A percentile compares a stretch with the other conserved stretches of the same genome.
Conservation (phyloP, 2,888 invertebrate genomes). For the Drosophila pseudotalamancana region DNA sequence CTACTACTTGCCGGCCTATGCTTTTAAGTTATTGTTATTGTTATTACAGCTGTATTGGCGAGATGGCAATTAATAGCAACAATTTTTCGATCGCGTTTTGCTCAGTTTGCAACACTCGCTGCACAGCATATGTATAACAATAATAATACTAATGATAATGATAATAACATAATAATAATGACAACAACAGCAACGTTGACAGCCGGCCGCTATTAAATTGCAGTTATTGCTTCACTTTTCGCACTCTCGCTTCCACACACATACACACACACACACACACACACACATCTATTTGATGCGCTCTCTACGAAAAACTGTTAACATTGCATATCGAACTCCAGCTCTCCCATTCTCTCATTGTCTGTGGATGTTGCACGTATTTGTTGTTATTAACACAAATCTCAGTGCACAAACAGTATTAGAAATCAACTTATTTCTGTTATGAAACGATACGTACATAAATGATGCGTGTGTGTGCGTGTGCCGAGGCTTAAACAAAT, state of each 20-base stretch:
- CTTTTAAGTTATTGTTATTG: conserved; percentile 22
- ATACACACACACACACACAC: conserved; percentile 18
- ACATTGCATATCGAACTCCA: conserved; percentile 13
- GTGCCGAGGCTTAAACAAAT: conserved; percentile 35
- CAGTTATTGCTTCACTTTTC: conserved; percentile 26
- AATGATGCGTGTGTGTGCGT: conserved; percentile 19
- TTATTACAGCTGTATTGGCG: conserved; percentile 41
- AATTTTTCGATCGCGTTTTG: conserved; percentile 12
- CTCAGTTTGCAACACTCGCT: conserved; percentile 21
- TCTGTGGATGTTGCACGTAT: conserved; percentile 9
- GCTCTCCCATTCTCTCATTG: not conserved
- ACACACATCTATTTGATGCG: conserved; percentile 4
- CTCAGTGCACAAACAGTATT: conserved; percentile 31
- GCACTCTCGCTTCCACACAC: conserved; percentile 7
- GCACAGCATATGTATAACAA: conserved; percentile 7
- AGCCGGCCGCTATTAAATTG: conserved; percentile 65
- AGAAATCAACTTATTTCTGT: conserved; percentile 33
- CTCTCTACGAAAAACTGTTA: conserved; percentile 27
- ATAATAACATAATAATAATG: conserved; percentile 24
- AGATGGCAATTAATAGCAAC: conserved; percentile 36
- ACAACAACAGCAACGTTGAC: conserved; percentile 34
- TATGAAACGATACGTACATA: conserved; percentile 57
- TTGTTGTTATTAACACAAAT: conserved; percentile 30
- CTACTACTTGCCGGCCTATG: conserved; percentile 53
- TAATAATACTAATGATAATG: conserved; percentile 11